Conservation (phyloP, 2,888 invertebrate genomes). For the Pachycephus smyrnensis region DNA sequence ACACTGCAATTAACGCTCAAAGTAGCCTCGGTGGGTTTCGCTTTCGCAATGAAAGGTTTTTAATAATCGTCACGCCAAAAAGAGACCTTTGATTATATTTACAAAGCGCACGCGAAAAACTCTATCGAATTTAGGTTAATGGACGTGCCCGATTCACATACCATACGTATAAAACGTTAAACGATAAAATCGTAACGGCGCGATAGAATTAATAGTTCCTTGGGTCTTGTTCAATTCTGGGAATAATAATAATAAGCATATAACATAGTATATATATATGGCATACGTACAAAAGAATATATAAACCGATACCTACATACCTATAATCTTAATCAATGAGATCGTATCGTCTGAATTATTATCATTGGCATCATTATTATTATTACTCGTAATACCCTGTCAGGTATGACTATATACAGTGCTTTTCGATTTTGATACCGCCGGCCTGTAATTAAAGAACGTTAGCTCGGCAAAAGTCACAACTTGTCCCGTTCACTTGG, state of each 20-base stretch:
- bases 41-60: not conserved
- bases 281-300: not conserved
- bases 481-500: not conserved
- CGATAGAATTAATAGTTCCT: not conserved
- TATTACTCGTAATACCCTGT: not conserved
- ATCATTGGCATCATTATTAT: not conserved
- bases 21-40: not conserved
- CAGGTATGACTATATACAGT: not conserved
- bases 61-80: not conserved
- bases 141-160: too few species aligned
- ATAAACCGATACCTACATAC: not conserved
- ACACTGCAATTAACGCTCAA: not conserved
- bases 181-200: not conserved
- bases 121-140: not conserved
- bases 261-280: not conserved
- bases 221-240: not conserved
- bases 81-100: not conserved
- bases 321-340: not conserved
- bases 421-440: not conserved
- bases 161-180: not conserved
- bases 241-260: not conserved
- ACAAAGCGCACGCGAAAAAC: not conserved
- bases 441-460: slow-evolving; percentile 38
- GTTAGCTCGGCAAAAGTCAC: not conserved
- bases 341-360: not conserved